phyloP scores from a whole-genome alignment of 2,797 vertebrate species.

The Limosa lapponica region DNA sequence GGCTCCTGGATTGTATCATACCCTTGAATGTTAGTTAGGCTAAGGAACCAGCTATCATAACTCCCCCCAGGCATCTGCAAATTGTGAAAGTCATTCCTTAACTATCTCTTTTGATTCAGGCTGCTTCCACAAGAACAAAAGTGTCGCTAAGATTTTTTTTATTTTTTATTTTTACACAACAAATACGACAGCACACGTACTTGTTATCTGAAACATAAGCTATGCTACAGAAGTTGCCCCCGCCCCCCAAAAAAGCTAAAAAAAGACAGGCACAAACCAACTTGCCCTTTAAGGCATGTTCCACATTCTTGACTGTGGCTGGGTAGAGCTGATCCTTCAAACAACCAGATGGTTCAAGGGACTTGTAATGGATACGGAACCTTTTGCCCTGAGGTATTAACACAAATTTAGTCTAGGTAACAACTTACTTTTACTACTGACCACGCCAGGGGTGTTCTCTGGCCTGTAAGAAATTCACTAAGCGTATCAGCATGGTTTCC shows the following conservation, averaged over 20 bases:
- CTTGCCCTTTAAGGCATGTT: neutral
- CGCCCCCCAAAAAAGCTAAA: neutral
- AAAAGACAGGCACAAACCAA: neutral
- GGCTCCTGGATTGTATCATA: neutral
- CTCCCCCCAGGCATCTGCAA: conserved; percentile 1
- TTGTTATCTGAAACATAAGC: neutral
- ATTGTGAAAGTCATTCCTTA: conserved; percentile 12
- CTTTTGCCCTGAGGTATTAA: conserved; percentile 9
- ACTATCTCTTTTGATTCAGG: neutral
- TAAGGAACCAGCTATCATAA: neutral
- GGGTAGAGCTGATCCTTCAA: conserved; percentile 9
- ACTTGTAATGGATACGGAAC: neutral
- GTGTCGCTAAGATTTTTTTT: neutral
- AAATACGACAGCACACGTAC: neutral
- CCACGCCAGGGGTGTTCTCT: neutral
- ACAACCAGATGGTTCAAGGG: neutral
- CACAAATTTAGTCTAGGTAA: neutral
- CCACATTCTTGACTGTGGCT: neutral
- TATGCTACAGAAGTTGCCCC: neutral
- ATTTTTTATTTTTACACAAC: neutral
- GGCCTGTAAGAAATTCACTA: neutral
- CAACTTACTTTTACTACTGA: neutral
- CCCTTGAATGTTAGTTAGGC: neutral
- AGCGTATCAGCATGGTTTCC: neutral
- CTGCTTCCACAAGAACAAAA: neutral